Evolutionary conservation across 1,140 invertebrate species (phyloP).

Genomic region (Chrysopa pallens): DNA sequence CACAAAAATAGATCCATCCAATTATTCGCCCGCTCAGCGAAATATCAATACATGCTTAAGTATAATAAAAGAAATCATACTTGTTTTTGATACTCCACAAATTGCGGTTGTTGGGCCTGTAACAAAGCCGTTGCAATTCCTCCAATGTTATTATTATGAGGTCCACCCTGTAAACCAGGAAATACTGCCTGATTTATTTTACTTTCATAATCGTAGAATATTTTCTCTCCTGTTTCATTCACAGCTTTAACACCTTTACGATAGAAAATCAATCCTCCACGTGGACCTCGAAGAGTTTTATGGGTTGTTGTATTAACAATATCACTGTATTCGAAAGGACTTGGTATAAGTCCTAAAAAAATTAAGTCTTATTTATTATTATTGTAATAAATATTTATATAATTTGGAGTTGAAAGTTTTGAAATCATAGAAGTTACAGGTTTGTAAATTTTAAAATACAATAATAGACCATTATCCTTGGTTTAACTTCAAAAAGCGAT

Average conservation of each 20-base stretch:
- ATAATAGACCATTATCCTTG: too few species aligned
- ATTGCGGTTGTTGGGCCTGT: constrained; percentile 64
- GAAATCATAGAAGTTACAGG: too few species aligned
- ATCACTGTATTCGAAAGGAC: constrained; percentile 86
- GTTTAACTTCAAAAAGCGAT: too few species aligned
- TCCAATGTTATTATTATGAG: constrained; percentile 83
- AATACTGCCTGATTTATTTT: constrained; percentile 90
- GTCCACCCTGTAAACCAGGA: constrained; percentile 79
- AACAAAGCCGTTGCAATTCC: constrained; percentile 84
- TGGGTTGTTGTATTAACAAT: constrained; percentile 93
- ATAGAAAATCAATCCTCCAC: constrained; percentile 80
- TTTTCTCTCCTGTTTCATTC: constrained; percentile 55
- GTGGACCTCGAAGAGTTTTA: constrained; percentile 83
- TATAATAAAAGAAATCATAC: constrained; percentile 23
- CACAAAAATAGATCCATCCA: too few species aligned
- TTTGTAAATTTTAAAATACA: too few species aligned
- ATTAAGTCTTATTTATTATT: too few species aligned
- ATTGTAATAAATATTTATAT: too few species aligned
- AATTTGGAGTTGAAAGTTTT: too few species aligned
- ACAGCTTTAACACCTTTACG: constrained; percentile 62
- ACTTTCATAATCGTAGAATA: constrained; percentile 72
- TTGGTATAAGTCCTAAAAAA: constrained; percentile 50
- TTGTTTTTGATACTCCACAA: constrained; percentile 75
- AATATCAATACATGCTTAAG: too few species aligned
- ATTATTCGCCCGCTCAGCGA: too few species aligned